Evolutionary conservation across 2,797 vertebrate genomes (phyloP).

Genomic region (Remorina albescens): DNA sequence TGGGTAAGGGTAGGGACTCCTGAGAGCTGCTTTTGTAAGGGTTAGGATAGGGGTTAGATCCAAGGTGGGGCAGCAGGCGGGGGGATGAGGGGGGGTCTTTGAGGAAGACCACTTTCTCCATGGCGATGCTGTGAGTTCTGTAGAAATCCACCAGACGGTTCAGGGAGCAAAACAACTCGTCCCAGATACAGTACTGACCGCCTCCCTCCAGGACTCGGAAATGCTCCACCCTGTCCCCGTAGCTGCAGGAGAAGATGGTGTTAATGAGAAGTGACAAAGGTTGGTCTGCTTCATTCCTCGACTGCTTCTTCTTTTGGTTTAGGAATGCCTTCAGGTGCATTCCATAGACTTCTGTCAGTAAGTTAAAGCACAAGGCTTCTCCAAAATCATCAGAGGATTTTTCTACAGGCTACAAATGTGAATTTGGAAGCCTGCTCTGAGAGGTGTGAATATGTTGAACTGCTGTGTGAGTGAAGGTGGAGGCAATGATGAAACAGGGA

Average conservation of each 20-base stretch:
- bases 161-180: constrained; percentile 90
- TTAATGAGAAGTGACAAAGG: neutral
- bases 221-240: constrained; percentile 89
- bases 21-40: constrained; percentile 70
- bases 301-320: constrained; percentile 3
- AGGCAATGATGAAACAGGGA: neutral
- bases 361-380: neutral
- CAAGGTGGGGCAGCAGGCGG: constrained; percentile 35
- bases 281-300: constrained; percentile 33
- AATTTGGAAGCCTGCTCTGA: constrained; percentile 8
- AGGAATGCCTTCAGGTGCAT: neutral
- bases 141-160: constrained; percentile 93
- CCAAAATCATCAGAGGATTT: neutral
- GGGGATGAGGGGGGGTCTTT: constrained; percentile 65
- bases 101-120: constrained; percentile 82
- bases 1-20: constrained; percentile 54
- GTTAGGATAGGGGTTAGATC: constrained; percentile 75
- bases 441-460: neutral
- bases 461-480: neutral
- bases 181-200: constrained; percentile 92
- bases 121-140: constrained; percentile 85
- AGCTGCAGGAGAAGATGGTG: constrained; percentile 64
- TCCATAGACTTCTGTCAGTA: constrained; percentile 16
- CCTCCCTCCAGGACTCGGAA: constrained; percentile 90
- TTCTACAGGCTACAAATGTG: neutral